Evolutionary conservation across 2,888 invertebrate genomes (phyloP).

Genomic region (Microctonus aethiopoides): DNA sequence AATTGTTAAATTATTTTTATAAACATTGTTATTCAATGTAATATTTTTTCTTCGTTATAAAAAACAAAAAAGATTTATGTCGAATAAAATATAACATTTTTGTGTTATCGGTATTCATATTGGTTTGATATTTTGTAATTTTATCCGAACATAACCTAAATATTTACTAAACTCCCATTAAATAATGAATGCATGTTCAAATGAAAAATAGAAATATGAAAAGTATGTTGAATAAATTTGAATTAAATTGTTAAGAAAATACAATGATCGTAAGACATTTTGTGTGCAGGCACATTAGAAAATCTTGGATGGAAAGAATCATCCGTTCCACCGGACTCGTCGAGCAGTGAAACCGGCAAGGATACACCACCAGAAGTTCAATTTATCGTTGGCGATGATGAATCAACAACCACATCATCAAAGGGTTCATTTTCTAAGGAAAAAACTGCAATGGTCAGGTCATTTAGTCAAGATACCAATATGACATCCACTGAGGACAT

Average conservation of each 20-base stretch:
- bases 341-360: conserved; percentile 71
- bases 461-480: conserved; percentile 69
- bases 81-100: not conserved
- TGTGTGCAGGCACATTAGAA: conserved; percentile 57
- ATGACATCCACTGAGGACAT: conserved; percentile 52
- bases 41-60: not conserved
- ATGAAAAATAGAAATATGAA: not conserved
- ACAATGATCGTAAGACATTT: not conserved
- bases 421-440: conserved; percentile 32
- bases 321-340: conserved; percentile 69
- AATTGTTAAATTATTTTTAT: not conserved
- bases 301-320: conserved; percentile 67
- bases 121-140: not conserved
- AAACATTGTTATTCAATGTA: not conserved
- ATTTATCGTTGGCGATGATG: conserved; percentile 54
- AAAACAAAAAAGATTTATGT: not conserved
- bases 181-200: not conserved
- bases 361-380: conserved; percentile 65
- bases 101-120: not conserved
- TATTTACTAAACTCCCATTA: not conserved
- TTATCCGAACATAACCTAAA: not conserved
- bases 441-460: conserved; percentile 64
- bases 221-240: not conserved
- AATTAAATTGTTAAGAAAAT: not conserved
- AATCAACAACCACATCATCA: conserved; percentile 29